Evolutionary conservation across 2,888 invertebrate species (phyloP), one percentile per base, ranked within the genome.

Genomic region (Aquatica leii): DNA sequence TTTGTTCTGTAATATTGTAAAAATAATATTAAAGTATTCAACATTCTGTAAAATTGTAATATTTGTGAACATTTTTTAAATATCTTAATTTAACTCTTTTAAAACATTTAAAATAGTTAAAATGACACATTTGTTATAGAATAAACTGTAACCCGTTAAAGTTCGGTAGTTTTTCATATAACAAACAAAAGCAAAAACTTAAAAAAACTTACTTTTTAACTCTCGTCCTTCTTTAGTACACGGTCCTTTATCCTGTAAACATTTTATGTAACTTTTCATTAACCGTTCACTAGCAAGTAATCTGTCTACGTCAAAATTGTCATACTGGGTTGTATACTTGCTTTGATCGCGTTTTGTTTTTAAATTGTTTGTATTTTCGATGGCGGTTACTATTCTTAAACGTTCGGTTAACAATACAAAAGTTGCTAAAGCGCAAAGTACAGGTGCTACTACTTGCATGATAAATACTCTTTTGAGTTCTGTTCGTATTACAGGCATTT

Each of bases 221-320:
- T 86, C 84, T 69, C 84, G 85, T 46, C 86, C 89, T 64, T 89
- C 90, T 1, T 88, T 83, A 1, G 88, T 87, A 76, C 90, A 90
- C 9, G 84, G 84, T 8, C 87, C 86, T 70, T 78, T 82, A 0
- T 87, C 88, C 59, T 88, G 73, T 9, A 90, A 80, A 73, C 90
- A 90, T 70, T 87, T 86, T 2, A 87, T 83, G 75, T 90, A 90
- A 43, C 86, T 87, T 66, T 84, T 85, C 14, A 89, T 80, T 5
- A 90, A 81, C 53, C 89, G 84, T 2, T 86, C 81, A 15, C 88
- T 90, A 64, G 81, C 81, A 1, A 90, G 80, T 67, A 90, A 86
- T 72, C 86, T 83, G 17, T 89, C 88, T 12, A 90, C 78, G 74
- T 90, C 86, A 68, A 90, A 82, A 75, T 88, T 85, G 78, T 89